A percentile compares a stretch with the other conserved stretches of the same genome.
Conservation (phyloP, 1,140 invertebrate genomes). For the Zaprionus tsacasi region DNA sequence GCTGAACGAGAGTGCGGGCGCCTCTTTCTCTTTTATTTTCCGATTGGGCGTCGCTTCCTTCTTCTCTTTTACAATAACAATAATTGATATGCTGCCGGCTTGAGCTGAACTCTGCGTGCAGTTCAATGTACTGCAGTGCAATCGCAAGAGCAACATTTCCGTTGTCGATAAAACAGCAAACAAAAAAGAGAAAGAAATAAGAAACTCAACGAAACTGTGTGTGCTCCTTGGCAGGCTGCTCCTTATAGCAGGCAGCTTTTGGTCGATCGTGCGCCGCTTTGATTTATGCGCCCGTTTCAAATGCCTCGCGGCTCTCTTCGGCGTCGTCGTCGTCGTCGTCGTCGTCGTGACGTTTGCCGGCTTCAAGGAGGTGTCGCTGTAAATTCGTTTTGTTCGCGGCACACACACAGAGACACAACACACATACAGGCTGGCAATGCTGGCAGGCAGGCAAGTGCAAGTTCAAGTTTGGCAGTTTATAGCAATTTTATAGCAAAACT, state of each 20-base stretch:
- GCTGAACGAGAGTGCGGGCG: conserved; percentile 13
- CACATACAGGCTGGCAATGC: not conserved
- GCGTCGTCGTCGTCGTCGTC: conserved; percentile 34
- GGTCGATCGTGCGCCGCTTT: conserved; percentile 38
- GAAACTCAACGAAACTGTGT: conserved; percentile 15
- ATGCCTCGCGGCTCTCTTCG: conserved; percentile 43
- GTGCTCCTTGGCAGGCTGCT: not conserved
- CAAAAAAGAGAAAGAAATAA: conserved; percentile 13
- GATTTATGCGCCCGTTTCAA: conserved; percentile 56
- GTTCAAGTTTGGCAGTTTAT: conserved; percentile 33
- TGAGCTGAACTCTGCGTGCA: conserved; percentile 17
- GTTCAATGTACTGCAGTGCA: conserved; percentile 49
- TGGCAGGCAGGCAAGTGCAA: conserved; percentile 32
- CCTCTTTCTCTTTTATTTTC: conserved; percentile 43
- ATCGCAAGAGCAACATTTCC: conserved; percentile 51
- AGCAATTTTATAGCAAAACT: conserved; percentile 18
- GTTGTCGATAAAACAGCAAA: conserved; percentile 57
- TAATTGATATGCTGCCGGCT: conserved; percentile 67
- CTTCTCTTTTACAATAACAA: conserved; percentile 61
- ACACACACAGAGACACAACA: conserved; percentile 1
- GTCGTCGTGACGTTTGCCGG: conserved; percentile 25
- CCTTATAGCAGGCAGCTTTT: conserved; percentile 34
- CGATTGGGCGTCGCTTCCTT: conserved; percentile 42
- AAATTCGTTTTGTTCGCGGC: conserved; percentile 36
- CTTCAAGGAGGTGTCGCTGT: conserved; percentile 42